Conservation (phyloP, 2,888 invertebrate genomes). For the Marasmarcha lunaedactyla region DNA sequence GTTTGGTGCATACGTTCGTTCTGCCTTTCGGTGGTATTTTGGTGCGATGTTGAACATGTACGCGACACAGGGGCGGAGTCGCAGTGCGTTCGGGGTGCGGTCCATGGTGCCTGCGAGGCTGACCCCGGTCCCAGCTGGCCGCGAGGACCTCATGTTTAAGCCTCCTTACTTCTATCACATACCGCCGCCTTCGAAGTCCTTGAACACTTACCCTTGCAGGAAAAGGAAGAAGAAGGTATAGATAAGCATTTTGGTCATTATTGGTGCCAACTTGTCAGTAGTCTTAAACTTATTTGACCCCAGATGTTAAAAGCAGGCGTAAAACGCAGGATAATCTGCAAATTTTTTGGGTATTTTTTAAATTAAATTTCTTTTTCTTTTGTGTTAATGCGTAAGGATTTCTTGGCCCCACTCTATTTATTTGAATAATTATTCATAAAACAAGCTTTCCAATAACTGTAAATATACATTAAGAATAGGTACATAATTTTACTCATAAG, state of each 20-base stretch:
- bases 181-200: conserved; percentile 46
- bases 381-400: no score
- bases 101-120: conserved; percentile 42
- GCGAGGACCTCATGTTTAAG: conserved; percentile 44
- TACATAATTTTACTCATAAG: no score
- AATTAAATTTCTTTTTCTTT: no score
- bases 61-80: conserved; percentile 36
- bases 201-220: conserved; percentile 59
- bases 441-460: no score
- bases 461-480: no score
- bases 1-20: conserved; percentile 9
- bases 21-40: conserved; percentile 19
- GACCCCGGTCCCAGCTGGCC: conserved; percentile 33
- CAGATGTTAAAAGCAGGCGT: no score
- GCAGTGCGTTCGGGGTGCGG: conserved; percentile 53
- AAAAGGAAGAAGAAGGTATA: conserved; percentile 56
- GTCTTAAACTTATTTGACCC: no score
- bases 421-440: no score
- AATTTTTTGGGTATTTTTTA: no score
- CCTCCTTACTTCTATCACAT: conserved; percentile 59
- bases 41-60: conserved; percentile 49
- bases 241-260: conserved; percentile 4
- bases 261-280: no score
- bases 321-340: no score
- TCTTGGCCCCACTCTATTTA: no score